A percentile compares a stretch with the other conserved stretches of the same genome.
Evolutionary conservation across 2,797 vertebrate genomes (phyloP).

Genomic region (Acipenser transmontanus): DNA sequence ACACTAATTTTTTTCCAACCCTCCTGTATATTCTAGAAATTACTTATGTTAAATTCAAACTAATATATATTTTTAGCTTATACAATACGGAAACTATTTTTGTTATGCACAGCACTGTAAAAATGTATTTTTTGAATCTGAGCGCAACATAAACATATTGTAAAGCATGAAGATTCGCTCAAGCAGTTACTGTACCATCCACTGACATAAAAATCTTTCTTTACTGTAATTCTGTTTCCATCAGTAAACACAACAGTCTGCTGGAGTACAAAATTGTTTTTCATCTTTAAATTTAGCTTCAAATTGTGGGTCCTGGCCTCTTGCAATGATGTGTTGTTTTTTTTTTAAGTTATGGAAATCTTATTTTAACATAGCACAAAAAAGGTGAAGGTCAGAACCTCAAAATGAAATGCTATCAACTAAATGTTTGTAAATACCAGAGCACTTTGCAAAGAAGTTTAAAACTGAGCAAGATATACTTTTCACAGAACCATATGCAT

Average conservation of each 20-base stretch:
- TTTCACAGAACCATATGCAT: not conserved
- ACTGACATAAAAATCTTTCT: no score
- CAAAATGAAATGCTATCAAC: constrained; percentile 7
- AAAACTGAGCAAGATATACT: not conserved
- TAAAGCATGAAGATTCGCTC: no score
- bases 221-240: constrained; percentile 12
- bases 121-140: no score
- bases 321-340: constrained; percentile 18
- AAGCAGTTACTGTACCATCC: no score
- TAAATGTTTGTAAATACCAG: not conserved
- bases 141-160: no score
- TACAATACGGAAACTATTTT: no score
- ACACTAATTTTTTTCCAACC: no score
- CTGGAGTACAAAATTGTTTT: constrained; percentile 21
- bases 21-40: no score
- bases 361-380: not conserved
- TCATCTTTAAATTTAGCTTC: constrained; percentile 20
- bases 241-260: constrained; percentile 9
- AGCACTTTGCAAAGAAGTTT: not conserved
- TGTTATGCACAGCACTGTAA: no score
- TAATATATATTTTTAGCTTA: no score
- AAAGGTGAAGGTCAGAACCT: constrained; percentile 15
- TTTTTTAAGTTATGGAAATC: constrained; percentile 2
- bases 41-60: no score
- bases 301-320: constrained; percentile 12